Conservation (phyloP, 2,888 invertebrate genomes). For the Tinea trinotella region DNA sequence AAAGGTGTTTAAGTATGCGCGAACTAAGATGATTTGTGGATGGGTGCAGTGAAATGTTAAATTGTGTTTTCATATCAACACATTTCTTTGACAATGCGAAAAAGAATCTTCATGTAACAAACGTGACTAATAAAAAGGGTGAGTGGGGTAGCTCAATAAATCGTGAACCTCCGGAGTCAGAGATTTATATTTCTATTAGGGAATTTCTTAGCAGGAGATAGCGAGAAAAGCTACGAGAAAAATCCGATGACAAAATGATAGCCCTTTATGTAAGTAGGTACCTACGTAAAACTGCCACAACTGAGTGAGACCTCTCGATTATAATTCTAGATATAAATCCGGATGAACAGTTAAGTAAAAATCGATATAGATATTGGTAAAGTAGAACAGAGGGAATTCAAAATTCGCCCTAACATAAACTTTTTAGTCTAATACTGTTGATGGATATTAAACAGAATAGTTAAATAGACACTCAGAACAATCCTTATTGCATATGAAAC, state of each 20-base stretch:
- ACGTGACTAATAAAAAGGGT: constrained; percentile 61
- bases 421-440: no score
- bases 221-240: constrained; percentile 10
- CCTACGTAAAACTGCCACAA: not conserved
- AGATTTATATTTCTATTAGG: constrained; percentile 62
- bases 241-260: constrained; percentile 19
- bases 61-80: constrained; percentile 5
- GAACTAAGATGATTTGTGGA: not conserved
- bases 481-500: no score
- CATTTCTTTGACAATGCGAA: constrained; percentile 19
- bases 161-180: constrained; percentile 39
- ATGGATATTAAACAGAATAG: no score
- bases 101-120: constrained; percentile 45
- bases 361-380: not conserved
- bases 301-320: constrained; percentile 4
- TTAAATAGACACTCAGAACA: no score
- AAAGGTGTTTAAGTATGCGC: no score
- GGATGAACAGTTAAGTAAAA: not conserved
- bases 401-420: no score
- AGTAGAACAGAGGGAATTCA: not conserved
- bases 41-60: not conserved
- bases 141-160: constrained; percentile 49
- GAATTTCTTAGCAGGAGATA: constrained; percentile 31
- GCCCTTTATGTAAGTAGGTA: constrained; percentile 14
- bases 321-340: constrained; percentile 4